Evolutionary conservation across 2,113 vertebrate species (phyloP), one percentile per base, ranked within the genome.

Genomic region (Polyodon spathula): DNA sequence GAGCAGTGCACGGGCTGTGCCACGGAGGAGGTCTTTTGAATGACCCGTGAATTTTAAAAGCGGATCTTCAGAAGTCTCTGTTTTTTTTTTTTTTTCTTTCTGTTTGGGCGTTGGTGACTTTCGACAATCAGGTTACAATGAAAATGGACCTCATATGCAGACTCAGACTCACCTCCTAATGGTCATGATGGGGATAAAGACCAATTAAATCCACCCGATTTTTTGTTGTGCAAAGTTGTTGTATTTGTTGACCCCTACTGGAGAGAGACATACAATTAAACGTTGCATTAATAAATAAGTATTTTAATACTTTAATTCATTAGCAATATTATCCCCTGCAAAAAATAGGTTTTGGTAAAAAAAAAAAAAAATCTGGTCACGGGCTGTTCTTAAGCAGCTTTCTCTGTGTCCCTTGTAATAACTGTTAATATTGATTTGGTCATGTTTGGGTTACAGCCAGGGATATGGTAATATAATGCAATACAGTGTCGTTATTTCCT

Each of bases 91-190:
- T 83, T 75, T 68, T 63, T 61, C 55, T 43, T 52, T 37, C 65
- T 68, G 72, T 67, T 64, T 82, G 84, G 86, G 86, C 85, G 85
- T 74, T 83, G 82, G 78, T 84, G 76, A 77, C 78, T 72, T 71
- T 74, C 60, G 71, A 81, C 77, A 74, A 62, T 76, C 73, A 78
- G 80, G 70, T 65, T 72, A 68, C 66, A 16, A 65, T 59, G 62
- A 63, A 67, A 69, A 53, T 69, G 62, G 58, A 66, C 68, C 64
- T 54, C 43, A 62, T 17, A 71, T 69, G 71, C 74, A 67, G 41
- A 58, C 71, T 39, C 14, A 67, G 72, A 69, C 65, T 73, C 73
- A 73, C 80, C 75, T 78, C 69, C 68, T 65, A 69, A 70, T 72
- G 80, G 74, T 70, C 74, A 71, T 44, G 38, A 52, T 41, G n/a